phyloP scores from a whole-genome alignment of 2,113 vertebrate species.

The Neoarius graeffei region DNA sequence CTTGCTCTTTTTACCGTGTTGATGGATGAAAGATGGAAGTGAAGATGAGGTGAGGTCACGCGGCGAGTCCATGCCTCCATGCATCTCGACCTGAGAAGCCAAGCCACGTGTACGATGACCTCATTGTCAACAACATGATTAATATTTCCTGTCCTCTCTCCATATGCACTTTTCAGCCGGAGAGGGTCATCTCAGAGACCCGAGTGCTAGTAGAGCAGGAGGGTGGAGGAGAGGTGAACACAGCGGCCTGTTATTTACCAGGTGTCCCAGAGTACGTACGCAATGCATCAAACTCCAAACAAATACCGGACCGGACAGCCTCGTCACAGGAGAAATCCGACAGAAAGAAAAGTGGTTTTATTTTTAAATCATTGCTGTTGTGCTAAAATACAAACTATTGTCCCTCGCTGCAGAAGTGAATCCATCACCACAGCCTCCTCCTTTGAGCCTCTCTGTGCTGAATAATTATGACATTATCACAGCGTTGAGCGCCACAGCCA shows the following conservation, averaged over 20 bases:
- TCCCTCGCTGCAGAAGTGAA: constrained; percentile 12
- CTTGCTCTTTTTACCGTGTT: background rate
- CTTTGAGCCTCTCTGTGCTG: constrained; percentile 60
- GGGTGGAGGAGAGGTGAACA: constrained; percentile 43
- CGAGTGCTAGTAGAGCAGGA: background rate
- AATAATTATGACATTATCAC: constrained; percentile 69
- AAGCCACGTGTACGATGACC: constrained; percentile 52
- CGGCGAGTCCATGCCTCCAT: background rate
- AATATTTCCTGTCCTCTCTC: constrained; percentile 69
- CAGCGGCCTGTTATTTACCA: constrained; percentile 69
- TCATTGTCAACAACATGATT: constrained; percentile 75
- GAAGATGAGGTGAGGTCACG: background rate
- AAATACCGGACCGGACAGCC: constrained; percentile 73
- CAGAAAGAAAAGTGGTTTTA: constrained; percentile 43
- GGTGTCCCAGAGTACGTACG: constrained; percentile 64
- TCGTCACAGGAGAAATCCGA: constrained; percentile 61
- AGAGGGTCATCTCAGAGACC: constrained; percentile 58
- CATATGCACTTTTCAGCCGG: constrained; percentile 64
- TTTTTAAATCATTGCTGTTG: constrained; percentile 40
- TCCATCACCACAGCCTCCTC: constrained; percentile 38
- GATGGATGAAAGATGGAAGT: background rate
- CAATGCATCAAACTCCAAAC: constrained; percentile 70
- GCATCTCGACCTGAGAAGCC: constrained; percentile 5
- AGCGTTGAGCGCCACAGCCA: constrained; percentile 56
- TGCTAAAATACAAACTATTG: constrained; percentile 54